Conservation (phyloP, 2,888 invertebrate genomes). For the Drosophila picticornis region DNA sequence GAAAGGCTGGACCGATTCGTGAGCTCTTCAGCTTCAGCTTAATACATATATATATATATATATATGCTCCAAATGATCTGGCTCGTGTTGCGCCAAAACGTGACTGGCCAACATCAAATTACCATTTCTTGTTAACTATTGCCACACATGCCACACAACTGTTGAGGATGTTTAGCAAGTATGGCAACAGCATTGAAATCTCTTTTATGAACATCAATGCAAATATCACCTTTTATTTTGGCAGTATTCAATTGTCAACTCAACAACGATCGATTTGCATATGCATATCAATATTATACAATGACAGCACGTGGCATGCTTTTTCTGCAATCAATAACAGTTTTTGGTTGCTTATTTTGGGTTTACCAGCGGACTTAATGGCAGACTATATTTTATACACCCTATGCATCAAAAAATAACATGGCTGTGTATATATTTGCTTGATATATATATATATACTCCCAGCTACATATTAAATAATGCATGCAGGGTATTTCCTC, state of each 20-base stretch:
- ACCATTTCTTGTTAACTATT: conserved; percentile 16
- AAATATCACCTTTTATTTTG: background rate
- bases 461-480: background rate
- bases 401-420: background rate
- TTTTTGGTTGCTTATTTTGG: conserved; percentile 23
- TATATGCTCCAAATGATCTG: conserved; percentile 42
- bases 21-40: conserved; percentile 1
- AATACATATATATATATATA: conserved; percentile 1
- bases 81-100: conserved; percentile 63
- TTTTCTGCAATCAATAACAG: conserved; percentile 57
- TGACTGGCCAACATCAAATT: conserved; percentile 50
- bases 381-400: conserved; percentile 3
- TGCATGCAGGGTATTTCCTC: background rate
- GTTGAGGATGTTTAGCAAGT: conserved; percentile 18
- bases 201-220: conserved; percentile 11
- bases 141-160: background rate
- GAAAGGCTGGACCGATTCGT: conserved; percentile 50
- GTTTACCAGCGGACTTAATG: conserved; percentile 8
- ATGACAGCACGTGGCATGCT: conserved; percentile 48
- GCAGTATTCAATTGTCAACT: conserved; percentile 29
- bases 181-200: conserved; percentile 22
- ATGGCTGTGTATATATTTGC: background rate
- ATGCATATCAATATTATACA: conserved; percentile 28
- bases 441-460: background rate
- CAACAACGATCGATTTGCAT: conserved; percentile 16